A percentile compares a stretch with the other conserved stretches of the same genome.
phyloP scores from a whole-genome alignment of 2,888 invertebrate genomes.

The Yponomeuta plumbellus region DNA sequence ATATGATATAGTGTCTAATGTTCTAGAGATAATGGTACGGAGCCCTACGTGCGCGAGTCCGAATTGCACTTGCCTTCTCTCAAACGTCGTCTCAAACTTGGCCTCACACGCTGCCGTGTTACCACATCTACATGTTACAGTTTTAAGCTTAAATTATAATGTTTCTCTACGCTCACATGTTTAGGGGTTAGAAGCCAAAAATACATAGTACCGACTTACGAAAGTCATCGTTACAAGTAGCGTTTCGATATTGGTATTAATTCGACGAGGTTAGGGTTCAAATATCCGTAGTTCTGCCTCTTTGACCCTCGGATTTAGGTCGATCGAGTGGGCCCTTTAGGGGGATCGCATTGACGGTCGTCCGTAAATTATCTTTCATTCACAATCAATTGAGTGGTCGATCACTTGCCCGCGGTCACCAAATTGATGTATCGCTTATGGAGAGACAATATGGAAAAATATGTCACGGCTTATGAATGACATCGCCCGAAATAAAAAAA shows the following conservation, averaged over 20 bases:
- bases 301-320: constrained; percentile 41
- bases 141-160: background rate
- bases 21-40: too few species aligned
- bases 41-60: too few species aligned
- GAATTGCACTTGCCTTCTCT: too few species aligned
- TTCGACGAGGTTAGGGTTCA: constrained; percentile 24
- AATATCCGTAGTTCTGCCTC: constrained; percentile 35
- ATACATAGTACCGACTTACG: background rate
- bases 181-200: background rate
- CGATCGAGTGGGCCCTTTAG: constrained; percentile 33
- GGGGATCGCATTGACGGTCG: constrained; percentile 34
- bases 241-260: constrained; percentile 1
- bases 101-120: too few species aligned
- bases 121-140: background rate
- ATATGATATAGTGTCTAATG: too few species aligned
- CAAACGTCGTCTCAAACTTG: too few species aligned
- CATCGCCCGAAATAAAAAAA: background rate
- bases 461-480: background rate
- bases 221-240: constrained; percentile 4
- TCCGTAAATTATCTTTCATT: constrained; percentile 36
- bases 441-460: background rate
- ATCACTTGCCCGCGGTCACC: constrained; percentile 6
- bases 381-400: constrained; percentile 20
- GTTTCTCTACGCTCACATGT: background rate
- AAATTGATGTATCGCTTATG: background rate